Conservation (phyloP, 2,113 vertebrate genomes). For the Equus przewalskii region DNA sequence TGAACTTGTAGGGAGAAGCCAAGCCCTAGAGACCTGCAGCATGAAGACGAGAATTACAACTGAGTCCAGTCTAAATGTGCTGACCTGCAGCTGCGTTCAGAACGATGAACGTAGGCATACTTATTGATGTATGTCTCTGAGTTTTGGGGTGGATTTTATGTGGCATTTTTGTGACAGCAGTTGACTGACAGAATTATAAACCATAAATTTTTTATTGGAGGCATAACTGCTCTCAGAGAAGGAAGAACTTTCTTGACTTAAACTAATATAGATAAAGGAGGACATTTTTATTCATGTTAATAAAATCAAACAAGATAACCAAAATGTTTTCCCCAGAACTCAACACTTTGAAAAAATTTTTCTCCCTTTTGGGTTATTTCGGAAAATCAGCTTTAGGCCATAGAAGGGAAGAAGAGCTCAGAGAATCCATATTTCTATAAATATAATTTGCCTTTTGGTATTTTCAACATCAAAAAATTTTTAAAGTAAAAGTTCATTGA, state of each 20-base stretch:
- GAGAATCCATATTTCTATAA: not conserved
- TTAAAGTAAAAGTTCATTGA: not conserved
- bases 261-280: not conserved
- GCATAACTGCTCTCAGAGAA: not conserved
- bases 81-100: not conserved
- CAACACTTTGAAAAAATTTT: not conserved
- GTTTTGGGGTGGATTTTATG: not conserved
- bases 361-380: not conserved
- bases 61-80: not conserved
- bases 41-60: not conserved
- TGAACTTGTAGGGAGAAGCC: not conserved
- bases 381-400: slow-evolving; percentile 22
- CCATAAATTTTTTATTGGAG: not conserved
- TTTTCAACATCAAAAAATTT: not conserved
- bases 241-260: not conserved
- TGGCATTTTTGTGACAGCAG: not conserved
- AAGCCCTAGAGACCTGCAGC: not conserved
- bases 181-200: not conserved
- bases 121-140: not conserved
- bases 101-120: not conserved
- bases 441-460: not conserved
- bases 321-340: not conserved
- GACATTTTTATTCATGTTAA: not conserved
- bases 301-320: not conserved
- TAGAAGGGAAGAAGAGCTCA: not conserved